Evolutionary conservation across 1,140 invertebrate species (phyloP), one percentile per base, ranked within the genome.

Genomic region (Trichonephila clavata): DNA sequence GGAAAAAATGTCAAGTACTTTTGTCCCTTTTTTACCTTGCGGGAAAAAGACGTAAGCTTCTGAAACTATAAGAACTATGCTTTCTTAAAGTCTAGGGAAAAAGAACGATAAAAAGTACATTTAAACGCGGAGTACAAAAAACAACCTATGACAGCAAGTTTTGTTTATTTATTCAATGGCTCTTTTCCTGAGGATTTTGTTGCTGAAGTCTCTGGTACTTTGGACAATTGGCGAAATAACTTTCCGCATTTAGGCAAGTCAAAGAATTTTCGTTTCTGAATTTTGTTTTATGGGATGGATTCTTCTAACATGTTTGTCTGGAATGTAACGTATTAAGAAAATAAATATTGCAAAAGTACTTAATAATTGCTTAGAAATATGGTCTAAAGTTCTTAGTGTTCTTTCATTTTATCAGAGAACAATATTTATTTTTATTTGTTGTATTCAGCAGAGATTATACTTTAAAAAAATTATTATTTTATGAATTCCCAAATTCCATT

Each of bases 1-100:
- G 80, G 7, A 13, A 83, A 43, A 83, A 83, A 39, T 39, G 80
- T 83, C 80, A 83, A 83, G 80, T 83, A 5, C 80, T n/a, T n/a
- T 50, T 20, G 21, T 21, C 6, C 39, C 16, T 63, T 63, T 18
- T 63, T 4, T 21, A 20, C 61, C 61, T 63, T 6, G 16, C 14
- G 16, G 20, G 4, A 50, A 50, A 43, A 32, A 57, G 39, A 43
- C 14, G 43, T 43, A 63, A 50, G 6, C 16, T 43, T 57, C 20
- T 20, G 14, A 83, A 43, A 57, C 80, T 83, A 16, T 83, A 83
- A 21, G 80, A 83, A 27, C 71, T 27, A n/a, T 77, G 32, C 24
- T 77, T 24, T 77, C 71, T 77, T 77, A 13, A 63, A 21, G 16
- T 21, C 21, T 4, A 21, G 20, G 80, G 80, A 83, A 43, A 83